phyloP scores from a whole-genome alignment of 2,888 invertebrate species.

The Drosophila picticornis region DNA sequence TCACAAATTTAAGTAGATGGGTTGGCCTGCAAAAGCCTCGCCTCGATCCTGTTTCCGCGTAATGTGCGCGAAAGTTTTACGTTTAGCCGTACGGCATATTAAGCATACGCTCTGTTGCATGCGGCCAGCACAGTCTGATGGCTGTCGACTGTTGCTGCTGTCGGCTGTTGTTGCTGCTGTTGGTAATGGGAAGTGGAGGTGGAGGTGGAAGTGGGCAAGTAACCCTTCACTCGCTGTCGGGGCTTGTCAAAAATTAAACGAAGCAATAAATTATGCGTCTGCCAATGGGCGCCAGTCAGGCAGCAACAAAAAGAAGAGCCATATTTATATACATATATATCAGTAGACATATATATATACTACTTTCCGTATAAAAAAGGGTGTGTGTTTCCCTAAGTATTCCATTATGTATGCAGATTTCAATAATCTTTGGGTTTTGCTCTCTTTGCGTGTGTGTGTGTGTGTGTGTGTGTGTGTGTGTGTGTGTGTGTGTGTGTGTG shows the following conservation, averaged over 20 bases:
- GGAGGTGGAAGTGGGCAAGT: conserved; percentile 2
- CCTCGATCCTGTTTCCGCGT: neutral
- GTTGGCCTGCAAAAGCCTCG: neutral
- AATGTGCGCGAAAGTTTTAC: conserved; percentile 40
- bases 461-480: conserved; percentile 8
- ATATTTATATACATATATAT: neutral
- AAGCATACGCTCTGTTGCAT: conserved; percentile 72
- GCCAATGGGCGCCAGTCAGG: conserved; percentile 60
- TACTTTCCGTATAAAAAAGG: neutral
- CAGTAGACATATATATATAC: conserved; percentile 14
- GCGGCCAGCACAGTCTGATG: conserved; percentile 9
- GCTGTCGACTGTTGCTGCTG: conserved; percentile 6
- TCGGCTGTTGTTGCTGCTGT: conserved; percentile 3
- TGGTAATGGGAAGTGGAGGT: neutral
- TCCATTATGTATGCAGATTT: conserved; percentile 69
- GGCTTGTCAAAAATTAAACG: conserved; percentile 69
- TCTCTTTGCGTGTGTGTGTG: conserved; percentile 7
- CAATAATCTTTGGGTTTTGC: conserved; percentile 53
- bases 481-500: neutral
- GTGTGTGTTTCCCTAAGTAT: conserved; percentile 50
- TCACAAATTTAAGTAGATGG: conserved; percentile 20
- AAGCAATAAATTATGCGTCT: conserved; percentile 71
- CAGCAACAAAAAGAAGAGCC: conserved; percentile 23
- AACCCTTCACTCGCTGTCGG: conserved; percentile 41
- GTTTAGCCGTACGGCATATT: conserved; percentile 50